Base-by-base conservation (phyloP, 2,113 vertebrate species). In the Glaucomys volans region DNA sequence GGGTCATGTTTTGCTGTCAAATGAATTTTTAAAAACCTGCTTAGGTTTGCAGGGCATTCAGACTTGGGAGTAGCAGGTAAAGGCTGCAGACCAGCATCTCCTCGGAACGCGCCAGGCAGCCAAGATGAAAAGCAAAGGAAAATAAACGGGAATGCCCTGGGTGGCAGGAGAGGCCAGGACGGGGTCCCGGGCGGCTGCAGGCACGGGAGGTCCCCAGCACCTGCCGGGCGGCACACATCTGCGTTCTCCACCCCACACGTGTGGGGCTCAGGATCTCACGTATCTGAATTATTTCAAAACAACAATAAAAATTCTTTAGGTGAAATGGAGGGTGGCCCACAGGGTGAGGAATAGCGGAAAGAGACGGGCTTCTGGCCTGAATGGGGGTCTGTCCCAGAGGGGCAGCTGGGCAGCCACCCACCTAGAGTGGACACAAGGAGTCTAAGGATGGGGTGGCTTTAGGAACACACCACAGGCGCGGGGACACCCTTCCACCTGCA, bases 281-380 rank as follows among this genome's bases (percentile, higher is more conserved):
- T 24, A 6, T 47, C 2, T 80, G 79, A 77, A 71, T 62, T 16
- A 37, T 13, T 76, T 20, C 13, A 5, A 40, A 64, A 30, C 40
- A 40, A 52, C n/a, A 22, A 67, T 14, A 44, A 40, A 67, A n/a
- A 12, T 47, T 40, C 77, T 28, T 83, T 22, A 57, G 37, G 32
- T 13, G 59, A 18, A 47, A 66, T 2, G 0, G 42, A 1, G 18
- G 16, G 26, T 22, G 40, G n/a, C 4, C 4, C 0, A 42, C 22
- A 32, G 32, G 37, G 8, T 24, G n/a, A 16, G 0, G 10, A 2
- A 1, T 0, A 2, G 32, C 8, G 28, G 9, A 1, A n/a, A 0
- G 32, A 24, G 30, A 14, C 8, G 30, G 40, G 81, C 7, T 40
- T 59, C 62, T 24, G 57, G 67, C 67, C 28, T n/a, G 0, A 20